Percentiles rank a stretch among this genome's conserved stretches.
Evolutionary conservation across 2,113 vertebrate species (phyloP).

Genomic region (Phaethon lepturus): DNA sequence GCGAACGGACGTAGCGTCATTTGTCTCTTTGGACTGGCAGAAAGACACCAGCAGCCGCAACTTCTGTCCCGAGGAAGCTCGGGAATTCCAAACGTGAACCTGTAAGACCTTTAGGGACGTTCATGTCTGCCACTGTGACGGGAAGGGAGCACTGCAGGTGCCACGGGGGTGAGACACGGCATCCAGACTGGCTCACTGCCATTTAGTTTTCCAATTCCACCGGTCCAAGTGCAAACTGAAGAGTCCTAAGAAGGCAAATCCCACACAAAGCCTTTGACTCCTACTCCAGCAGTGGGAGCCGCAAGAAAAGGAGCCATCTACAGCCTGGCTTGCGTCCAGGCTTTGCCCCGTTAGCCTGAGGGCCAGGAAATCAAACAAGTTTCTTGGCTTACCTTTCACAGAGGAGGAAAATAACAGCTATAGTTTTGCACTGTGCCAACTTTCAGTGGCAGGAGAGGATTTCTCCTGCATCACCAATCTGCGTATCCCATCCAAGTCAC

Average conservation of each 20-base stretch:
- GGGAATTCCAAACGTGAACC: background rate
- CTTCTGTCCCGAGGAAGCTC: background rate
- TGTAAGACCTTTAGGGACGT: background rate
- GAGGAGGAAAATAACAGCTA: background rate
- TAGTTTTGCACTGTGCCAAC: background rate
- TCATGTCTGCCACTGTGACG: fast-evolving
- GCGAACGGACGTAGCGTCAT: fast-evolving
- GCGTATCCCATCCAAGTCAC: slow-evolving; percentile 18
- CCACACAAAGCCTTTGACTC: background rate
- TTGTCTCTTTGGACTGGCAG: background rate
- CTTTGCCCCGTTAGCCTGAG: background rate
- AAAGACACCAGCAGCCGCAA: fast-evolving
- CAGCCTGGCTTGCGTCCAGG: background rate
- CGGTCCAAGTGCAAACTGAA: background rate
- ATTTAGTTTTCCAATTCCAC: background rate
- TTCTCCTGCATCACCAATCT: slow-evolving; percentile 26
- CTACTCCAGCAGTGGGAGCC: background rate
- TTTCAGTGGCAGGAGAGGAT: slow-evolving; percentile 3
- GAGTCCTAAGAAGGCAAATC: background rate
- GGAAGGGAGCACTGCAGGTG: background rate
- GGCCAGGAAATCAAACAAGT: background rate
- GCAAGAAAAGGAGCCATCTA: background rate
- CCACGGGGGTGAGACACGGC: background rate
- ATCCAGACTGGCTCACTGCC: background rate
- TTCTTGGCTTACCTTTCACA: background rate